Base-by-base conservation (phyloP, 2,113 vertebrate species). In the Collichthys lucidus region DNA sequence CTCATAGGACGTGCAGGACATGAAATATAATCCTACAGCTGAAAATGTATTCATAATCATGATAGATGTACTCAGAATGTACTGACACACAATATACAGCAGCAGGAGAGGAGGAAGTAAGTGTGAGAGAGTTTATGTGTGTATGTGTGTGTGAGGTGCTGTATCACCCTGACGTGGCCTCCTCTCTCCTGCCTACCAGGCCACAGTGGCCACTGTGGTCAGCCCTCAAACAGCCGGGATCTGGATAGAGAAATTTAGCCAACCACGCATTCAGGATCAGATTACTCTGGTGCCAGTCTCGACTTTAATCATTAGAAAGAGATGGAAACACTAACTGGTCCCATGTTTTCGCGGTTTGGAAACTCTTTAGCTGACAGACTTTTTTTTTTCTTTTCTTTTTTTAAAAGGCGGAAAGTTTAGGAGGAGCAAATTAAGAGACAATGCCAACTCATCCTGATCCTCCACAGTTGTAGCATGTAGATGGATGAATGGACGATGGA, bases 171-270 rank as follows among this genome's bases (percentile, higher is more conserved):
- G 90, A 89, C 74, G 67, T 84, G 84, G 88, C 88, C 86, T 86
- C 88, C 35, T 61, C 59, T 59, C 73, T 47, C 62, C 69, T 63
- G 63, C n/a, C 73, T 66, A 57, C 72, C 82, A 86, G 83, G 84
- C 92, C 91, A 17, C 90, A 82, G 77, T 52, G 83, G 87, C 74
- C 61, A 17, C 84, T 85, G 88, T 82, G 92, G 89, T 93, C 87
- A 78, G 42, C 67, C 85, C 82, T 84, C 85, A 85, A 85, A 86
- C 82, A 80, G 86, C 84, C 64, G 40, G 82, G 86, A 92, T 91
- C 91, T 86, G 83, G 84, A 91, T 57, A 35, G 71, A 83, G 86
- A 89, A 82, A 70, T 91, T 57, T 70, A 83, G 73, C 85, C 85
- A 62, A 83, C 91, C 90, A 22, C 81, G 67, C 80, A 61, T 81